Evolutionary conservation across 2,113 vertebrate species (phyloP).

Genomic region (Polypterus bichir): DNA sequence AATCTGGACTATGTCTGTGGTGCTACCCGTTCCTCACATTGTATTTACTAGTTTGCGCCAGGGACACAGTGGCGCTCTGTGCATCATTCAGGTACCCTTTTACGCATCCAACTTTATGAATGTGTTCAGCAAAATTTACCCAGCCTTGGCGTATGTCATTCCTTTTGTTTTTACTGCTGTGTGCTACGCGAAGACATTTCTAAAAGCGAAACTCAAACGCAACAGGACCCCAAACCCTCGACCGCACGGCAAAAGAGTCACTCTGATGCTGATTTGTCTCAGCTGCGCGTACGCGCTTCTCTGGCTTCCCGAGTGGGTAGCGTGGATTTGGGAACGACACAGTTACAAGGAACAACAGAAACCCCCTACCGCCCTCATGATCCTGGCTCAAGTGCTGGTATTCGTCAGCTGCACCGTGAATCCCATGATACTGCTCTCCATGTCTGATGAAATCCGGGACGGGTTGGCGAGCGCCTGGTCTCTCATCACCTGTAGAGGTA

Average conservation of each 20-base stretch:
- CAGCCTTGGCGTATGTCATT: constrained; percentile 31
- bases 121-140: constrained; percentile 52
- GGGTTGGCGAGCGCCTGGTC: constrained; percentile 35
- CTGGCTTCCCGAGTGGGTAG: constrained; percentile 55
- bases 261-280: constrained; percentile 41
- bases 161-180: constrained; percentile 41
- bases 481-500: constrained; percentile 26
- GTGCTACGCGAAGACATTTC: constrained; percentile 43
- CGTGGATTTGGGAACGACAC: constrained; percentile 51
- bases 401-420: constrained; percentile 46
- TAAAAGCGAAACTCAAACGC: constrained; percentile 16
- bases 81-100: constrained; percentile 34
- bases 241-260: constrained; percentile 31
- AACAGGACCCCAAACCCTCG: constrained; percentile 18
- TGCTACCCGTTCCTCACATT: constrained; percentile 48
- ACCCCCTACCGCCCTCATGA: constrained; percentile 38
- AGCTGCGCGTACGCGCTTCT: constrained; percentile 44
- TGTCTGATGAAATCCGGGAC: constrained; percentile 49
- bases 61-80: constrained; percentile 21
- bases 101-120: constrained; percentile 48
- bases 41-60: constrained; percentile 38
- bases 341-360: constrained; percentile 20
- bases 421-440: constrained; percentile 42
- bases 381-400: constrained; percentile 42
- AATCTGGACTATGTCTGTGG: constrained; percentile 35